A percentile compares a stretch with the other conserved stretches of the same genome.
These are phyloP conservation scores for Ormyrus labotus DNA, from an alignment of 2,888 invertebrate species.

Conservation along the genomic window DNA sequence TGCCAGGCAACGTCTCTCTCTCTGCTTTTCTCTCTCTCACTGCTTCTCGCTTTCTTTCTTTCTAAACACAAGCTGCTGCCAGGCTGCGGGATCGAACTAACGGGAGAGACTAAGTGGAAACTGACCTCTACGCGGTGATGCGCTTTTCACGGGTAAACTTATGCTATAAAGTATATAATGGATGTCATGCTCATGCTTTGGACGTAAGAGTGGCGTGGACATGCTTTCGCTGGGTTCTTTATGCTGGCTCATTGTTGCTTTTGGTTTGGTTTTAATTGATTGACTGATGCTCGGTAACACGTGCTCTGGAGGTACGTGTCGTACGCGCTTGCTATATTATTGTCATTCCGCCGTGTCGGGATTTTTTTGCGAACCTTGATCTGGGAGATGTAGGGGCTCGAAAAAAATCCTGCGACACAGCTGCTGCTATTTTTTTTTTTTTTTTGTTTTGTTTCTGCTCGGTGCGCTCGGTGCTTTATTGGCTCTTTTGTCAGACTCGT, in stretches of 20 bases:
- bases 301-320: no score
- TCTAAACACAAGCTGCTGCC: constrained; percentile 13
- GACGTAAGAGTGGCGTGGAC: constrained; percentile 5
- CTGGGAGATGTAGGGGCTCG: no score
- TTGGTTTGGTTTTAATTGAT: no score
- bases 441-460: background rate
- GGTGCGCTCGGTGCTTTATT: background rate
- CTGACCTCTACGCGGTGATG: constrained; percentile 19
- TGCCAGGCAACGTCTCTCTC: constrained; percentile 63
- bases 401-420: no score
- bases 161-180: constrained; percentile 2
- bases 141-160: background rate
- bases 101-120: constrained; percentile 23
- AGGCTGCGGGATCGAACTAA: constrained; percentile 25
- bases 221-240: constrained; percentile 14
- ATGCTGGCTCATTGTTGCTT: no score
- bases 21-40: constrained; percentile 6
- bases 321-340: no score
- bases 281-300: no score
- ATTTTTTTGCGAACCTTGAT: no score
- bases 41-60: constrained; percentile 14
- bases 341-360: no score
- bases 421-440: constrained; percentile 4
- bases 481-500: background rate
- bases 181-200: constrained; percentile 51